Evolutionary conservation across 2,113 vertebrate genomes (phyloP).

Genomic region (Ictalurus punctatus): DNA sequence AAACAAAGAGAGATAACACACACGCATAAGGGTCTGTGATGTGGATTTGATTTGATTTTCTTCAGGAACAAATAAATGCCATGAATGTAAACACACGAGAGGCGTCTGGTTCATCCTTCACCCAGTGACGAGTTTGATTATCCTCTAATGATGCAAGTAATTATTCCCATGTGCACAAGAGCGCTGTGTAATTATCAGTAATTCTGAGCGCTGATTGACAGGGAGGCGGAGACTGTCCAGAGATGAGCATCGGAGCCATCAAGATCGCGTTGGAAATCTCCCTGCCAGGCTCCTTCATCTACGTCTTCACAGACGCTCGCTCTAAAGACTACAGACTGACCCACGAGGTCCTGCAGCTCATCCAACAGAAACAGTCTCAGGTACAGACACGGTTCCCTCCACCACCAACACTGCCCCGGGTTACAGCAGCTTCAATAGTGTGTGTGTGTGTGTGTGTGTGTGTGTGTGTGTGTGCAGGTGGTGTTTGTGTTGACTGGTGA

Average conservation of each 20-base stretch:
- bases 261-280: constrained; percentile 98
- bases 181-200: neutral
- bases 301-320: constrained; percentile 96
- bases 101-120: neutral
- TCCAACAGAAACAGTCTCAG: constrained; percentile 99
- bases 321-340: constrained; percentile 94
- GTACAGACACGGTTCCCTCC: constrained; percentile 60
- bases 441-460: constrained; percentile 41
- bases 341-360: constrained; percentile 93
- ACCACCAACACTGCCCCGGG: too few relatives aligned
- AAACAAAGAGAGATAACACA: neutral
- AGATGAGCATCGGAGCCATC: constrained; percentile 98
- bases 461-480: constrained; percentile 73
- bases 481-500: constrained; percentile 98
- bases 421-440: neutral
- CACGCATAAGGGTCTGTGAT: neutral
- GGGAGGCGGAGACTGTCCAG: constrained; percentile 97
- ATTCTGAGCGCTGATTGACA: constrained; percentile 60
- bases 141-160: neutral
- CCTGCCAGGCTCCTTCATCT: constrained; percentile 93
- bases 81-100: neutral
- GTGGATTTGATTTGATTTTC: neutral
- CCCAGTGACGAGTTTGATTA: neutral
- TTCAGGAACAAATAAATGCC: neutral
- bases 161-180: neutral